Percentiles rank a stretch among this genome's conserved stretches.
Evolutionary conservation across 2,797 vertebrate species (phyloP).

Genomic region (Ictinia mississippiensis): DNA sequence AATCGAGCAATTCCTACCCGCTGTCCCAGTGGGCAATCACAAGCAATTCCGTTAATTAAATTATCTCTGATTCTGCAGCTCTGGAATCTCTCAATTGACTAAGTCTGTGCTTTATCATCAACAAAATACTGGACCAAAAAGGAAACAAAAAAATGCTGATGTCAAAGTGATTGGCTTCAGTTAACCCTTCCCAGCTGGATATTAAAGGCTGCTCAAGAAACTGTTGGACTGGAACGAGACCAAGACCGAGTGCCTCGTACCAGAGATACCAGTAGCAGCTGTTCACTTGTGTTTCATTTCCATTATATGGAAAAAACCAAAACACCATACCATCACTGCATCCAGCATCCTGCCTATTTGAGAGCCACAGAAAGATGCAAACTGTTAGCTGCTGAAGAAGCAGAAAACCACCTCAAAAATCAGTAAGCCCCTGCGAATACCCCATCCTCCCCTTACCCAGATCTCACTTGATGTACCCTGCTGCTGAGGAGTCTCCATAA

Average conservation of each 20-base stretch:
- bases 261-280: neutral
- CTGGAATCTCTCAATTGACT: constrained; percentile 74
- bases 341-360: neutral
- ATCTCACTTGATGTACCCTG: neutral
- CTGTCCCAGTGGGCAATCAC: constrained; percentile 69
- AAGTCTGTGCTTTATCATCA: constrained; percentile 71
- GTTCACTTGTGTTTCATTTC: neutral
- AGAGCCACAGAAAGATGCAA: neutral
- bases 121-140: constrained; percentile 61
- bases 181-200: constrained; percentile 62
- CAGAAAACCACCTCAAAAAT: neutral
- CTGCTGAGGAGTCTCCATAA: neutral
- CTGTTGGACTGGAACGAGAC: neutral
- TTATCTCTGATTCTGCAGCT: constrained; percentile 74
- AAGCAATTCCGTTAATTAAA: constrained; percentile 75
- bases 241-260: neutral
- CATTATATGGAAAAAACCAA: neutral
- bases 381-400: neutral
- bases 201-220: constrained; percentile 34
- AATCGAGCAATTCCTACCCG: constrained; percentile 67
- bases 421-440: neutral
- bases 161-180: neutral
- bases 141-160: constrained; percentile 51
- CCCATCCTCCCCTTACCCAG: neutral
- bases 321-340: neutral